Evolutionary conservation across 2,797 vertebrate genomes (phyloP).

Genomic region (Simalia tracyae): DNA sequence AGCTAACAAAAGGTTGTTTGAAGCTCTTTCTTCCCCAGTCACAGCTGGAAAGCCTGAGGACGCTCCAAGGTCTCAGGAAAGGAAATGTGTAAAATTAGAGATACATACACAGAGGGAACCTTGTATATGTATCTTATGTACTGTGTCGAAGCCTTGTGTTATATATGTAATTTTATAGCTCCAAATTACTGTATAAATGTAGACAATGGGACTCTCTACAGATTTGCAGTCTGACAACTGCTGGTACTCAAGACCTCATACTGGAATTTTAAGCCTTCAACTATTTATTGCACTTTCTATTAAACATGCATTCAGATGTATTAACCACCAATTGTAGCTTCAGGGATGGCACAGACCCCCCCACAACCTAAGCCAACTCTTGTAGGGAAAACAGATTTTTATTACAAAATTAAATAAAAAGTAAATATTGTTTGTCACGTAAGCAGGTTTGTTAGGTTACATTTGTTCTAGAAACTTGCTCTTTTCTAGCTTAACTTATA

Average conservation of each 20-base stretch:
- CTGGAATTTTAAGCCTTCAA: conserved; percentile 6
- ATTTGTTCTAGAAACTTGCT: too few species aligned
- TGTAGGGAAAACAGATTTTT: too few species aligned
- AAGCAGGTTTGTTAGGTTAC: too few species aligned
- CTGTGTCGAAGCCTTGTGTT: conserved; percentile 9
- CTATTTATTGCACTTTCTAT: conserved; percentile 14
- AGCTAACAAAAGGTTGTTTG: conserved; percentile 2
- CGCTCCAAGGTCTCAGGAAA: conserved; percentile 16
- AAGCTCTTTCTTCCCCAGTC: neutral
- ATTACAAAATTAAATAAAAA: too few species aligned
- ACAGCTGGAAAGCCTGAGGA: conserved; percentile 15
- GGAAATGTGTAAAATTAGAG: neutral
- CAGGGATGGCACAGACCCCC: neutral
- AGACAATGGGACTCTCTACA: neutral
- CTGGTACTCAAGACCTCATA: neutral
- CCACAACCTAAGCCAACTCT: too few species aligned
- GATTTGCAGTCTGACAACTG: conserved; percentile 9
- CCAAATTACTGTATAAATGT: neutral
- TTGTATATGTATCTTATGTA: neutral
- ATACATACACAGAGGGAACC: neutral
- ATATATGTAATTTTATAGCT: conserved; percentile 30
- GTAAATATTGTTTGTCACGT: too few species aligned
- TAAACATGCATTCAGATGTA: conserved; percentile 19
- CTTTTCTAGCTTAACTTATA: too few species aligned
- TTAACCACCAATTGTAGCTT: neutral